Evolutionary conservation across 2,113 vertebrate genomes (phyloP), one percentile per base, ranked within the genome.

Genomic region (Prochilodus magdalenae): DNA sequence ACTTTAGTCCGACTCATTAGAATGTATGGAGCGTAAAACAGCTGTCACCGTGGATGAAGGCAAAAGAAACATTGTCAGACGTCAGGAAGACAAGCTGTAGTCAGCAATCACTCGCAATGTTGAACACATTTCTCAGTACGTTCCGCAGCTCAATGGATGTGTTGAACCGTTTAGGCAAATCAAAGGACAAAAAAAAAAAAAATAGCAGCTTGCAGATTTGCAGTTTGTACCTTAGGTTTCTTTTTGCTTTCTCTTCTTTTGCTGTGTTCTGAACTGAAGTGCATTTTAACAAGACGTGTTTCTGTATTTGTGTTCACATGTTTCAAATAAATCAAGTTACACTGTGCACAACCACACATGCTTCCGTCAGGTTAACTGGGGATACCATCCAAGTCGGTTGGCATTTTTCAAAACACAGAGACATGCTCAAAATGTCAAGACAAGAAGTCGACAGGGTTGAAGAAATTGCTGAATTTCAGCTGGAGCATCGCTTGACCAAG

Each of bases 311-410:
- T 93, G 91, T 90, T 89, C 90, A 91, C 79, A 88, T 89, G 90
- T 93, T 92, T 87, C 51, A 91, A 93, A 92, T 93, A 91, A 93
- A 94, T 84, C 77, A 86, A 79, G 76, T 86, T 87, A 88, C 87
- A 86, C 81, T 77, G 81, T 83, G 69, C 62, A 44, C 7, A 22
- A 51, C 51, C 22, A 69, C 62, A 49, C 71, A 67, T 5, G 72
- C 15, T 18, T 67, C 12, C 33, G 40, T 16, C 26, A 77, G 36
- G 51, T 74, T 62, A 53, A 8, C 36, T 73, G 79, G 87, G 85
- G 84, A 79, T 53, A 86, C 63, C 36, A 76, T 84, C 44, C n/a
- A n/a, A 83, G 63, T 84, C 77, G 87, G 30, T 75, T 78, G 49
- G 13, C 18, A 30, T 77, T 73, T 75, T 72, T n/a, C 47, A 75